These are phyloP conservation scores for Sarcophaga caerulescens DNA, from an alignment of 2,888 invertebrate genomes.

Conservation along the genomic window DNA sequence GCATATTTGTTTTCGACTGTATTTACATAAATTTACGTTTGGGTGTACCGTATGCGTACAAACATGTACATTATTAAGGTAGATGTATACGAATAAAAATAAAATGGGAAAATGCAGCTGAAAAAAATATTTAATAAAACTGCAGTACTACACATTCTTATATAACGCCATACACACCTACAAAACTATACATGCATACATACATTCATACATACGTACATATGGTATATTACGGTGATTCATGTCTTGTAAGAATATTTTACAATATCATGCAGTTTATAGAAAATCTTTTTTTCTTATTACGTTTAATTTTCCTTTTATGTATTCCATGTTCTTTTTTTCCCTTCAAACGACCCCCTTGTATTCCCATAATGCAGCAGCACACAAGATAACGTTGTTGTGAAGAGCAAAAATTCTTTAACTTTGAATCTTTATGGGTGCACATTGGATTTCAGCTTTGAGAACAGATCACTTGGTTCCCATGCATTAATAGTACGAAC, in stretches of 20 bases:
- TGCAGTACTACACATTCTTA: not conserved
- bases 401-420: not conserved
- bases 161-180: not conserved
- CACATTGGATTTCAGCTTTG: constrained; percentile 33
- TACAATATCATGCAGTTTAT: constrained; percentile 7
- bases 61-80: not conserved
- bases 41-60: not conserved
- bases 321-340: too few species aligned
- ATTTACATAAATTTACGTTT: not conserved
- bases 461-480: constrained; percentile 26
- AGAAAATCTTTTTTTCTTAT: constrained; percentile 8
- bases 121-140: constrained; percentile 44
- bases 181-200: too few species aligned
- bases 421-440: constrained; percentile 15
- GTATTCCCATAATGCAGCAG: not conserved
- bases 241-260: not conserved
- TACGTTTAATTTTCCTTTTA: too few species aligned
- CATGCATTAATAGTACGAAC: not conserved
- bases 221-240: not conserved
- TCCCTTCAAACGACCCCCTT: not conserved
- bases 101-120: not conserved
- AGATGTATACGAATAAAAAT: not conserved
- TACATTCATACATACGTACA: not conserved
- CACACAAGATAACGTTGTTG: not conserved
- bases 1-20: not conserved